Base-by-base conservation (phyloP, 2,888 invertebrate genomes). In the Drosophila ezoana region DNA sequence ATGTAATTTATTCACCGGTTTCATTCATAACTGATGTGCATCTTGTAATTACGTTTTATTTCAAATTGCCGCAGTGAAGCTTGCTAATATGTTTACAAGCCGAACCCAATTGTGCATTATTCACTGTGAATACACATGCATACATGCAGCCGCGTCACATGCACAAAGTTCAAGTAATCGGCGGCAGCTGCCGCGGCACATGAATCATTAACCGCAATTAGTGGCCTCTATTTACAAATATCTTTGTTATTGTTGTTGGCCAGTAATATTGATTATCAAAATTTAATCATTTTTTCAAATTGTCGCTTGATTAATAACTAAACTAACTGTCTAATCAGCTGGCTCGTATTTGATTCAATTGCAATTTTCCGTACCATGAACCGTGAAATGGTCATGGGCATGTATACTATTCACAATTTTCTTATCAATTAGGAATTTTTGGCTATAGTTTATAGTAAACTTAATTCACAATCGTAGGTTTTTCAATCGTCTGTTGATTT, bases 131-230 rank as follows among this genome's bases (percentile, higher is more conserved):
- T n/a, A 18, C 23, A 14, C 32, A 18, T 18, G 18, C 18, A 18
- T 33, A 38, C n/a, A n/a, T 18, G 41, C 18, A 43, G 6, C 18
- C 32, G n/a, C 56, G 40, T 47, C 51, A 51, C 52, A 72, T 72
- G 67, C 56, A 47, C 56, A 75, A 76, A 57, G 76, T 60, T 72
- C 60, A 66, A 59, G 52, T 53, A 58, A 43, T 51, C 33, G 18
- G 40, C 23, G 16, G 37, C 45, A 71, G 71, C 60, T 64, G 49
- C n/a, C n/a, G 2, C 20, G 44, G 33, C 49, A 11, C 16, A 40
- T 83, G 66, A 81, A 78, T 80, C 81, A 72, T 71, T 72, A 72
- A 32, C 14, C 38, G 44, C 56, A 69, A 66, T 79, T 72, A 72
- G 54, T 65, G 38, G 20, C 14, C 18, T 16, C 13, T 18, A 37